These are phyloP conservation scores for Typhlichthys eigenmanni DNA, from an alignment of 2,797 vertebrate genomes.

Conservation along the genomic window DNA sequence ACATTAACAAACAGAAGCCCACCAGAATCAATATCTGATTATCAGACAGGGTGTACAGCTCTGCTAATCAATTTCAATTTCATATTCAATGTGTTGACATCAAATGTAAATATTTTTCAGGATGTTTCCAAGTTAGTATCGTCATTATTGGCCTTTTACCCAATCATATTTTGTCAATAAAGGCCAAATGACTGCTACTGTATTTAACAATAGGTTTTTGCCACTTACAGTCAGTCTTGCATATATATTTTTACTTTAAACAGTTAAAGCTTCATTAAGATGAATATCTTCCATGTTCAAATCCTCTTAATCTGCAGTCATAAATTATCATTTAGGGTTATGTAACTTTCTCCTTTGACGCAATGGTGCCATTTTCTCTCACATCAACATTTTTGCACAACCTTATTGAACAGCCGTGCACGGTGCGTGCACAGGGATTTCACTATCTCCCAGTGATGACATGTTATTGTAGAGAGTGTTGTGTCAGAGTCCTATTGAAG, in stretches of 20 bases:
- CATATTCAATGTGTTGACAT: constrained; percentile 30
- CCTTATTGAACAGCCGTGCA: not conserved
- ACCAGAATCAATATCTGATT: constrained; percentile 65
- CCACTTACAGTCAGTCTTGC: not conserved
- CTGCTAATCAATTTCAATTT: constrained; percentile 61
- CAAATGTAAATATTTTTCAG: constrained; percentile 20
- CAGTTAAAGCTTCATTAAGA: too few relatives aligned
- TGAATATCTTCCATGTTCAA: too few relatives aligned
- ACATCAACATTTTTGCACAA: not conserved
- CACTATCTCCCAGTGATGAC: not conserved
- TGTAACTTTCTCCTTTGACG: too few relatives aligned
- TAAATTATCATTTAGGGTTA: too few relatives aligned
- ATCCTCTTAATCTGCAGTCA: too few relatives aligned
- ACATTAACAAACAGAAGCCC: constrained; percentile 32
- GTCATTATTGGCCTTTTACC: constrained; percentile 36
- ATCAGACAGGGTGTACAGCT: constrained; percentile 27
- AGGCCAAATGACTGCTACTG: constrained; percentile 32
- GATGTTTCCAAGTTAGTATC: constrained; percentile 15
- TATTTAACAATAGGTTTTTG: constrained; percentile 4
- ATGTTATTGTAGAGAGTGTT: not conserved
- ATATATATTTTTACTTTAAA: not conserved
- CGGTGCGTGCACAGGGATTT: not conserved
- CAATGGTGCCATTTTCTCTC: too few relatives aligned
- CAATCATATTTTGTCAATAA: constrained; percentile 26
- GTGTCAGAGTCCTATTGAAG: not conserved